phyloP scores from a whole-genome alignment of 2,113 vertebrate species.

The Halcyon senegalensis region DNA sequence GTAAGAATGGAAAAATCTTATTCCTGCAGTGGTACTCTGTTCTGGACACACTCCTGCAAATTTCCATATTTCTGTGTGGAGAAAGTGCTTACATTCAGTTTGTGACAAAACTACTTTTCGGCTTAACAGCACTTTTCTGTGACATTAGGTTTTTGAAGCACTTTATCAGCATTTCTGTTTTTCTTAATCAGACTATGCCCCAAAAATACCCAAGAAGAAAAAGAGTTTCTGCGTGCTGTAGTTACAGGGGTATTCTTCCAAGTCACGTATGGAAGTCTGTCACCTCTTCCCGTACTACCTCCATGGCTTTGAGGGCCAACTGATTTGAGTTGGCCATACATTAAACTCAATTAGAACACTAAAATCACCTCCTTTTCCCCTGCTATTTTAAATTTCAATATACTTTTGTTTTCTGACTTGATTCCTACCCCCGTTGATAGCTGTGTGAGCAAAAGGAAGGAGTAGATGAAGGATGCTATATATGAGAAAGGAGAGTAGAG shows the following conservation, averaged over 20 bases:
- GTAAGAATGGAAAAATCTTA: not conserved
- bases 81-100: conserved; percentile 38
- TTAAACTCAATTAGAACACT: not conserved
- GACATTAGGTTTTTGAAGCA: not conserved
- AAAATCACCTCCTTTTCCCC: not conserved
- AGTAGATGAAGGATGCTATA: not conserved
- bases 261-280: not conserved
- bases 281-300: not conserved
- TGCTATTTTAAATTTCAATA: not conserved
- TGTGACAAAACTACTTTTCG: conserved; percentile 24
- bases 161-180: not conserved
- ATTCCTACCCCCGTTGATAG: not conserved
- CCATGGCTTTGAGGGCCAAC: not conserved
- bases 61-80: not conserved
- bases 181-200: not conserved
- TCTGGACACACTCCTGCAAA: not conserved
- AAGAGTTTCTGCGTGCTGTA: not conserved
- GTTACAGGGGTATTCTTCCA: not conserved
- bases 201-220: not conserved
- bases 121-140: not conserved
- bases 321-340: not conserved
- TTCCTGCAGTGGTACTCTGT: not conserved
- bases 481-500: not conserved
- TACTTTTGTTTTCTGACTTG: not conserved
- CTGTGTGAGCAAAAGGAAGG: not conserved